Evolutionary conservation across 2,888 invertebrate species (phyloP).

Genomic region (Phania funesta): DNA sequence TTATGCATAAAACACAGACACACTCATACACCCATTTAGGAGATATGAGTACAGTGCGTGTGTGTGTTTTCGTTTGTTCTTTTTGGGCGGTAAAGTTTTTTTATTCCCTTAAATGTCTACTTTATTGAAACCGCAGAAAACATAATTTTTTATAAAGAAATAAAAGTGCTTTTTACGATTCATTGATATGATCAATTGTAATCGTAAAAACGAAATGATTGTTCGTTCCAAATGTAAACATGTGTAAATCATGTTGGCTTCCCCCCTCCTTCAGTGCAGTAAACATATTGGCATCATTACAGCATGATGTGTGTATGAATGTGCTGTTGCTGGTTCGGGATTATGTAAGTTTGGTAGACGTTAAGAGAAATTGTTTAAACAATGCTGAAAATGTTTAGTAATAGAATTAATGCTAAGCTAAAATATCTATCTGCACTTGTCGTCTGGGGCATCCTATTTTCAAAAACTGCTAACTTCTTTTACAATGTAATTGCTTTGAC

Average conservation of each 20-base stretch:
- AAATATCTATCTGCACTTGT: too few species aligned
- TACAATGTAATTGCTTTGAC: too few species aligned
- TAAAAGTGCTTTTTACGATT: slow-evolving; percentile 60
- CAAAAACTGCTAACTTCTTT: too few species aligned
- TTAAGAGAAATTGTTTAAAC: slow-evolving; percentile 15
- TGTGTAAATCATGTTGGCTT: slow-evolving; percentile 75
- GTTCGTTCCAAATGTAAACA: slow-evolving; percentile 74
- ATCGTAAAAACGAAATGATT: slow-evolving; percentile 48
- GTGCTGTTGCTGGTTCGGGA: slow-evolving; percentile 33
- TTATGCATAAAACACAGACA: slow-evolving; percentile 32
- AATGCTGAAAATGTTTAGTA: neutral
- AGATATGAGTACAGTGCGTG: neutral
- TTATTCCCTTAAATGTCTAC: slow-evolving; percentile 54
- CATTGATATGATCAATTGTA: slow-evolving; percentile 61
- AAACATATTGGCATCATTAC: slow-evolving; percentile 41
- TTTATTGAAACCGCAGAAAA: slow-evolving; percentile 59
- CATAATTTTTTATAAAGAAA: slow-evolving; percentile 53
- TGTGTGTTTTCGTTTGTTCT: slow-evolving; percentile 5
- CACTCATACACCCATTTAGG: neutral
- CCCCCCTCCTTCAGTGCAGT: slow-evolving; percentile 29
- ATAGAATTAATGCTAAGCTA: too few species aligned
- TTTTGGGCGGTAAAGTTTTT: slow-evolving; percentile 35
- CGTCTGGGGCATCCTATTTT: too few species aligned
- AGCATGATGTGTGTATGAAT: slow-evolving; percentile 35
- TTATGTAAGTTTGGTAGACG: slow-evolving; percentile 11